A percentile compares a stretch with the other conserved stretches of the same genome.
Evolutionary conservation across 2,888 invertebrate genomes (phyloP).

Genomic region (Drosophila neotestacea): DNA sequence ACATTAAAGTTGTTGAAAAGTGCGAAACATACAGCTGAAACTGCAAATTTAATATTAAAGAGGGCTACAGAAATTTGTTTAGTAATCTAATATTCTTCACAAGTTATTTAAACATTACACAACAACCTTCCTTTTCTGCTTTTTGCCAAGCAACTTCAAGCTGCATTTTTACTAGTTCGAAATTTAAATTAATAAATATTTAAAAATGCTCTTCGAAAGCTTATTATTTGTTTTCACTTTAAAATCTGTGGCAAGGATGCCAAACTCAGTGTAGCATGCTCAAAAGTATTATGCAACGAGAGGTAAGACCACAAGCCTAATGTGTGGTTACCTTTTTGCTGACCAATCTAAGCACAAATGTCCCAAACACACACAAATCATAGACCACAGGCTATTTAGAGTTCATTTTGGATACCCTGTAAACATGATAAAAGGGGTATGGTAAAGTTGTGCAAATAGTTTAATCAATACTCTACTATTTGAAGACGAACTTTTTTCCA

Average conservation of each 20-base stretch:
- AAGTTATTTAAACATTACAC: neutral
- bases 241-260: slow-evolving; percentile 9
- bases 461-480: neutral
- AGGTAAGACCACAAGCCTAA: slow-evolving; percentile 29
- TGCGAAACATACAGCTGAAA: slow-evolving; percentile 4
- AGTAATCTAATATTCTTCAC: slow-evolving; percentile 1
- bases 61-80: neutral
- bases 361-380: neutral
- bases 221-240: neutral
- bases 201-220: neutral
- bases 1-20: slow-evolving; percentile 26
- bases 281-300: neutral
- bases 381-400: slow-evolving; percentile 9
- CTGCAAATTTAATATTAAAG: neutral
- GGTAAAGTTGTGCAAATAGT: neutral
- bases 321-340: slow-evolving; percentile 35
- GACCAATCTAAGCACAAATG: slow-evolving; percentile 19
- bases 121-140: neutral
- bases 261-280: slow-evolving; percentile 5
- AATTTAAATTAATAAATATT: neutral
- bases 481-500: neutral
- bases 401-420: slow-evolving; percentile 19
- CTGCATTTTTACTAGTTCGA: neutral
- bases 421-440: neutral
- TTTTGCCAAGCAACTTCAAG: neutral